Base-by-base conservation (phyloP, 2,888 invertebrate species). In the Petrophora chlorosata region DNA sequence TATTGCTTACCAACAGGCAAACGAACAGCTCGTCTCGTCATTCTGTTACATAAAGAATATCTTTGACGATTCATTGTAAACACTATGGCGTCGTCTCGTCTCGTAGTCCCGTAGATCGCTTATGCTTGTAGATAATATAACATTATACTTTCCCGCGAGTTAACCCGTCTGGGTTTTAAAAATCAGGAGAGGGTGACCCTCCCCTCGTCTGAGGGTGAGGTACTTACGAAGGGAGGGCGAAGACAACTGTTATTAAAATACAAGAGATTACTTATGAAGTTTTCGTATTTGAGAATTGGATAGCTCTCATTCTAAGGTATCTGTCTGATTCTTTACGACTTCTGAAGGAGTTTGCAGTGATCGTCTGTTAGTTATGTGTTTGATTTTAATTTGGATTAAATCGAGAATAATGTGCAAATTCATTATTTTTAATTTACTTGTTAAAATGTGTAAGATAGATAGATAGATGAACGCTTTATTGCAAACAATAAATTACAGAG, bases 111-210 rank as follows among this genome's bases (percentile, higher is more conserved):
- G 13, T 8, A 3, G 0, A 5, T 13, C 12, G 16, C 23, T 5
- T 14, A 32, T 32, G 39, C 29, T 8, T 40, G 39, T 40, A 9
- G 22, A n/a, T n/a, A n/a, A n/a, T n/a, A n/a, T n/a, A 13, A n/a
- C 17, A 29, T 16, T 32, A 8, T 36, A 55, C 56, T 55, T 65
- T 66, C 68, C 64, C 64, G 66, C 65, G 73, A 79, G 72, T 81
- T 84, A 85, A 82, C 83, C 85, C 85, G 82, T 82, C 82, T 84
- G 82, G 84, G 82, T 84, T 88, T 85, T 79, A 67, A 82, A 85
- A 85, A 86, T 86, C 87, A 79, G 76, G 77, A 77, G 74, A 74
- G 76, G 80, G 76, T 61, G 60, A 57, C 63, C 65, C 60, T 52
- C 56, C 59, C 55, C 54, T 45, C 56, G 64, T 60, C 68, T 65